Conservation (phyloP, 2,888 invertebrate genomes). For the Acanthosepion lycidas region DNA sequence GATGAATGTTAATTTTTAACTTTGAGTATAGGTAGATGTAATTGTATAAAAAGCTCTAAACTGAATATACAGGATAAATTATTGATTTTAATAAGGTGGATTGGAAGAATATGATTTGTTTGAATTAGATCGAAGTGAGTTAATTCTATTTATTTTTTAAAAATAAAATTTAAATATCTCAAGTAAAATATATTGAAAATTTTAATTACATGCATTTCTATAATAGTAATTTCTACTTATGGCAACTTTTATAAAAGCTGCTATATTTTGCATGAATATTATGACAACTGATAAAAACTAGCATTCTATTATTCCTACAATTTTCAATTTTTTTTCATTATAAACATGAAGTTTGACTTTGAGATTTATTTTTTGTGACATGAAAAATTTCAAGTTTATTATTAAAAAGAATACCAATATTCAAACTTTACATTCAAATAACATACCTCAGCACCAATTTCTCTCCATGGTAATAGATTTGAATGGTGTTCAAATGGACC, state of each 20-base stretch:
- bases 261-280: too few relatives aligned
- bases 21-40: background rate
- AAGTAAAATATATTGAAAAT: background rate
- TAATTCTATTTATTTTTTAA: background rate
- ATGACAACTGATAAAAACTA: too few relatives aligned
- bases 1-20: background rate
- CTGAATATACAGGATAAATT: background rate
- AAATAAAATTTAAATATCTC: background rate
- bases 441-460: slow-evolving; percentile 83
- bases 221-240: too few relatives aligned
- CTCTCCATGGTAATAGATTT: slow-evolving; percentile 87
- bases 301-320: background rate
- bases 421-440: background rate
- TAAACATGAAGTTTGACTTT: background rate
- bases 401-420: background rate
- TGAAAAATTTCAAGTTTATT: background rate
- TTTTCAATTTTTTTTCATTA: background rate
- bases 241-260: too few relatives aligned
- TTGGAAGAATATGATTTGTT: background rate
- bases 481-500: slow-evolving; percentile 87
- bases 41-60: background rate
- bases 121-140: background rate
- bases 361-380: background rate
- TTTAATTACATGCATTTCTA: too few relatives aligned
- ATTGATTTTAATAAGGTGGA: background rate